Evolutionary conservation across 2,888 invertebrate species (phyloP), one percentile per base, ranked within the genome.

Genomic region (Dryadula phaetusa): DNA sequence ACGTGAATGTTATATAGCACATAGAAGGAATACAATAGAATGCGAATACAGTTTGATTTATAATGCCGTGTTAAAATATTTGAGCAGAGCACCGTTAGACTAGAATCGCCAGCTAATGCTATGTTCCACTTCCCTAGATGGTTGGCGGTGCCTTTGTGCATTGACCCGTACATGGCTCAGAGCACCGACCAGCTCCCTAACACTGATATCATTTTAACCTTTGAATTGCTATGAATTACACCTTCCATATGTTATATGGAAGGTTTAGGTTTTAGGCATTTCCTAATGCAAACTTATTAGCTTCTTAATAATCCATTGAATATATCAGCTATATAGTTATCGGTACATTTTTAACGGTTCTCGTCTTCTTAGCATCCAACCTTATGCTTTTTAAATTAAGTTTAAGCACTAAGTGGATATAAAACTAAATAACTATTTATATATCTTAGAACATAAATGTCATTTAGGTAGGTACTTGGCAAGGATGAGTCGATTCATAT

Each of bases 111-210:
- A 60, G 64, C 58, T 65, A 65, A 65, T 65, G 60, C 58, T 69
- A 71, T 76, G 73, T 71, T 67, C 72, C 52, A 69, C 68, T 70
- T 74, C 75, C 74, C 72, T 75, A 77, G 79, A 78, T 77, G 77
- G 76, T 69, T 76, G 74, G 84, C 88, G 90, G 89, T 82, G 79
- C 80, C 86, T 89, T 89, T 91, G 88, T 85, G 85, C 83, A 86
- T 89, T 89, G 88, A 88, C 89, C 90, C 88, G 79, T 86, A 88
- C 83, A 86, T 81, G 87, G 88, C 76, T 75, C 71, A 79, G 75
- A 79, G 82, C 81, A 83, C 81, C 79, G 80, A 79, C 79, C 74
- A 82, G 81, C 86, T 86, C 82, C 83, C 83, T 83, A 76, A 77
- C 82, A 84, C 79, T 78, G 76, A 80, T 81, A 79, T 77, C 75